These are phyloP conservation scores for Drosophila infuscata DNA, from an alignment of 2,888 invertebrate genomes.

Conservation along the genomic window DNA sequence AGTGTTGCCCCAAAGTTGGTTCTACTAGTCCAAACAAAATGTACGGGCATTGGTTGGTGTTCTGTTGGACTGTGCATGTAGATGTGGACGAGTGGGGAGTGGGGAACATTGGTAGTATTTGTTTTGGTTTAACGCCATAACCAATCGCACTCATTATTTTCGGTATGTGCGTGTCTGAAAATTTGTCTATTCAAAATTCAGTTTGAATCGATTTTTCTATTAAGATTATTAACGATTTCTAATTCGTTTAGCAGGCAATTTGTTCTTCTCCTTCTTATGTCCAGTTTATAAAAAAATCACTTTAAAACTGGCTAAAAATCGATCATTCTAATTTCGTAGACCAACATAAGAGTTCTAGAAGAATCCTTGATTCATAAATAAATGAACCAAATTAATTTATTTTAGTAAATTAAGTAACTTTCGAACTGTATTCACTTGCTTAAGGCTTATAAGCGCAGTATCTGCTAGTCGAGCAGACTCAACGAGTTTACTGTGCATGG, in stretches of 20 bases:
- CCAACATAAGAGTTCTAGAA: background rate
- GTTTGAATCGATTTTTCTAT: slow-evolving; percentile 49
- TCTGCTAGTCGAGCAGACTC: background rate
- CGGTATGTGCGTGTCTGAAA: slow-evolving; percentile 46
- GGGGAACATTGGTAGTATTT: slow-evolving; percentile 40
- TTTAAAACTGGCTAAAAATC: too few species aligned
- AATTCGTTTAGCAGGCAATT: slow-evolving; percentile 24
- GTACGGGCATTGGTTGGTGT: slow-evolving; percentile 3
- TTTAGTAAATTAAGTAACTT: too few species aligned
- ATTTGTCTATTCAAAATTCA: slow-evolving; percentile 46
- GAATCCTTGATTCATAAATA: background rate
- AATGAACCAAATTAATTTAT: too few species aligned
- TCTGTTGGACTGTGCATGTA: background rate
- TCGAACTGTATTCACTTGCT: too few species aligned
- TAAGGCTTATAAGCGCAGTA: background rate
- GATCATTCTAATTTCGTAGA: too few species aligned
- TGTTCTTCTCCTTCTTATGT: background rate
- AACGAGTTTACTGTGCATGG: background rate
- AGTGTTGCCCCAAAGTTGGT: slow-evolving; percentile 31
- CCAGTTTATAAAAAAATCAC: background rate
- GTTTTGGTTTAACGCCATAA: slow-evolving; percentile 55
- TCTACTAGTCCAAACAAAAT: background rate
- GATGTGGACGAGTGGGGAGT: background rate
- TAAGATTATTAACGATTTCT: slow-evolving; percentile 49
- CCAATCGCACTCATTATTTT: slow-evolving; percentile 16